Evolutionary conservation across 2,888 invertebrate species (phyloP).

Genomic region (Dolomedes plantarius): DNA sequence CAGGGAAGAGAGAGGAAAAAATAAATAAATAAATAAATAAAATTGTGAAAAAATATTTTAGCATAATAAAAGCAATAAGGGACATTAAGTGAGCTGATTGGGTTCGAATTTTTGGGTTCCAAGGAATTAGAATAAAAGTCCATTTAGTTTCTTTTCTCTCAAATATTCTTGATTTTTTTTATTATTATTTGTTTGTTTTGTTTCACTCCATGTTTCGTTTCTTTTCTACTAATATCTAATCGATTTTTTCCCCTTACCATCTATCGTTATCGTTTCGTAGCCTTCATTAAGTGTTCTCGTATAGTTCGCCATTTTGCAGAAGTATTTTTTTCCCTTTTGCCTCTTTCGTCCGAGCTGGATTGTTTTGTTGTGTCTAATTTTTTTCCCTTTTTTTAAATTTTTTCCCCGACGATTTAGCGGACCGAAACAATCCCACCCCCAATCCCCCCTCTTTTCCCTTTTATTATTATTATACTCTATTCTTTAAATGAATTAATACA

Average conservation of each 20-base stretch:
- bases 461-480: neutral
- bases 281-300: constrained; percentile 62
- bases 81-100: constrained; percentile 67
- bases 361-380: neutral
- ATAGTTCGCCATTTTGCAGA: constrained; percentile 33
- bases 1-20: constrained; percentile 19
- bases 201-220: no score
- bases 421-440: constrained; percentile 38
- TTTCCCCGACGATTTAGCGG: constrained; percentile 47
- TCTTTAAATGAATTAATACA: constrained; percentile 29
- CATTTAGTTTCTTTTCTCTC: constrained; percentile 61
- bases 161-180: constrained; percentile 29
- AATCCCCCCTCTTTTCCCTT: constrained; percentile 11
- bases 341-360: neutral
- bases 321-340: constrained; percentile 41
- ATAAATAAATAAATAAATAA: constrained; percentile 32
- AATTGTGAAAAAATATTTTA: constrained; percentile 5
- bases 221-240: constrained; percentile 36
- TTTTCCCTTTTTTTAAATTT: constrained; percentile 23
- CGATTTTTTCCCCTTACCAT: constrained; percentile 30
- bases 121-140: constrained; percentile 67
- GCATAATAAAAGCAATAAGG: constrained; percentile 67
- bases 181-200: neutral
- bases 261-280: constrained; percentile 63
- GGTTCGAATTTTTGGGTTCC: constrained; percentile 68